Evolutionary conservation across 2,888 invertebrate genomes (phyloP), one percentile per base, ranked within the genome.

Genomic region (Lypha dubia): DNA sequence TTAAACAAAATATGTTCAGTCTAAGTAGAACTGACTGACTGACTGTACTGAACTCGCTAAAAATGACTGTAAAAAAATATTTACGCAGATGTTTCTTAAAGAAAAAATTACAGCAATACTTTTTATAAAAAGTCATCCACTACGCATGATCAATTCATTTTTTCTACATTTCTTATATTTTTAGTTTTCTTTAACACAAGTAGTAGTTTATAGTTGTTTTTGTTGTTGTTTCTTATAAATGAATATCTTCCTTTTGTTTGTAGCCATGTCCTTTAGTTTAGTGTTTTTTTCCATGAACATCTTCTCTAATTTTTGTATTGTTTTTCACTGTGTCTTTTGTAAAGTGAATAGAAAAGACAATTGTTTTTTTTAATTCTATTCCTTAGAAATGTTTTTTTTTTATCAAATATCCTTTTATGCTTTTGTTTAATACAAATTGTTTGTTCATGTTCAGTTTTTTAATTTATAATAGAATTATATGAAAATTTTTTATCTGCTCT

Each of bases 61-160:
- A 32, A 28, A 58, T 9, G 56, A 15, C 22, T 74, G 62, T 46
- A 46, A 67, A 79, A 76, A 77, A 76, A 70, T 60, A 83, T 83
- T 76, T 77, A 75, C 84, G 87, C 86, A 87, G 86, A 87, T 87
- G 87, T 86, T 86, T 86, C 41, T 46, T n/a, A 60, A 44, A 76
- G 32, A 9, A 49, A 38, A 22, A 56, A 13, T n/a, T n/a, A 32
- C 17, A 38, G 60, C 32, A 46, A 60, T 46, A 71, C 38, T 65
- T 71, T 65, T 71, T 56, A 6, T 63, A 49, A 80, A 22, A 53
- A 80, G 79, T 81, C 73, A 81, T 79, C 75, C 73, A 84, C 86
- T 67, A 86, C 85, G 83, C 85, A 86, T 84, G 84, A 85, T 86
- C 85, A 80, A 84, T 84, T 85, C 73, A 60, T 68, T 81, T 81